A percentile compares a stretch with the other conserved stretches of the same genome.
Evolutionary conservation across 2,797 vertebrate species (phyloP).

Genomic region (Tachyglossus aculeatus): DNA sequence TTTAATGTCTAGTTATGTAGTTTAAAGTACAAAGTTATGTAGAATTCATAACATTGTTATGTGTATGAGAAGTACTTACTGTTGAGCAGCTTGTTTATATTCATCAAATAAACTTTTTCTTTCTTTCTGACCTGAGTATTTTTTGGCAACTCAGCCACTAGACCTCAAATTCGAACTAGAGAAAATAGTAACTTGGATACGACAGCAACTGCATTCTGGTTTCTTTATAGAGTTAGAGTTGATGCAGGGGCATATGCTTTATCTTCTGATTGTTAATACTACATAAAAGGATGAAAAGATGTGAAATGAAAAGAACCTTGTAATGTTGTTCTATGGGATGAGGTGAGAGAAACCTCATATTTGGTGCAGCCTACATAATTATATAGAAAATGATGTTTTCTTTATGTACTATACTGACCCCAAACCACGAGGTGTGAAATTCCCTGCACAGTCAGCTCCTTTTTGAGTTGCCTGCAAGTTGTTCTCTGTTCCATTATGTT

Average conservation of each 20-base stretch:
- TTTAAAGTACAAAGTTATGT: slow-evolving; percentile 77
- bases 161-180: background rate
- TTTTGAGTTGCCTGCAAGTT: slow-evolving; percentile 61
- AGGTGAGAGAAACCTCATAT: slow-evolving; percentile 32
- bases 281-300: background rate
- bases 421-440: slow-evolving; percentile 59
- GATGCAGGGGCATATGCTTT: background rate
- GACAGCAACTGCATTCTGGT: background rate
- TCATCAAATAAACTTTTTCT: slow-evolving; percentile 97
- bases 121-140: slow-evolving; percentile 86
- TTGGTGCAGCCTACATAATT: slow-evolving; percentile 52
- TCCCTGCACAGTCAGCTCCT: slow-evolving; percentile 60
- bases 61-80: slow-evolving; percentile 86
- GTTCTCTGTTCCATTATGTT: slow-evolving; percentile 62
- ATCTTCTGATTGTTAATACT: background rate
- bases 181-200: background rate
- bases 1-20: slow-evolving; percentile 79
- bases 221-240: background rate
- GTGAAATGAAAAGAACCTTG: background rate
- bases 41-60: slow-evolving; percentile 79
- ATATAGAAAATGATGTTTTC: slow-evolving; percentile 56
- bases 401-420: slow-evolving; percentile 61
- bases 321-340: background rate
- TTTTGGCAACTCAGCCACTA: slow-evolving; percentile 42
- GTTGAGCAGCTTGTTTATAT: slow-evolving; percentile 96